Evolutionary conservation across 2,888 invertebrate genomes (phyloP).

Genomic region (Dermolepida albohirtum): DNA sequence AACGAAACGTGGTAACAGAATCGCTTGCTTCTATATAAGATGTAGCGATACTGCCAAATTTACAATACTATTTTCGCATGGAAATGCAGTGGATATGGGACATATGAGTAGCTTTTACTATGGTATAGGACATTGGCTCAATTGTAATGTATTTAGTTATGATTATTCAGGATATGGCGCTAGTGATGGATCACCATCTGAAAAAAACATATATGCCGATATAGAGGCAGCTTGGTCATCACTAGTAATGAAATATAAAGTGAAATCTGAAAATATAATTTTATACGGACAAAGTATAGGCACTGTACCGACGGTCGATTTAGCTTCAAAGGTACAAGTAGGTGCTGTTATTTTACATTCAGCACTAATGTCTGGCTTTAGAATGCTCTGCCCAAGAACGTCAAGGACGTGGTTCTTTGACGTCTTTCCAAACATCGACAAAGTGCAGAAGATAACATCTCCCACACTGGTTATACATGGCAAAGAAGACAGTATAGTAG

Average conservation of each 20-base stretch:
- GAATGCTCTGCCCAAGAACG: constrained; percentile 97
- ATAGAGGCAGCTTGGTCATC: constrained; percentile 98
- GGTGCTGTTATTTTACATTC: constrained; percentile 98
- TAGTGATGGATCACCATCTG: constrained; percentile 95
- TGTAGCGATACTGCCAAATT: constrained; percentile 92
- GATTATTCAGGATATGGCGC: constrained; percentile 96
- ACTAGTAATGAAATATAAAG: constrained; percentile 80
- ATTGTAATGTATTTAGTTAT: constrained; percentile 97
- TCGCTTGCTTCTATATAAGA: constrained; percentile 96
- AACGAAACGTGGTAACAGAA: constrained; percentile 93
- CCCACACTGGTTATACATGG: constrained; percentile 99
- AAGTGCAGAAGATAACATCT: constrained; percentile 96
- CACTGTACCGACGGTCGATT: constrained; percentile 97
- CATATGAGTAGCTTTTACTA: constrained; percentile 99
- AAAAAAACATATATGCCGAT: constrained; percentile 98
- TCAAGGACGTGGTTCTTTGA: constrained; percentile 99
- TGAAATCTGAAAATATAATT: constrained; percentile 96
- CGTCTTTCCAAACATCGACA: constrained; percentile 99
- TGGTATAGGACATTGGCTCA: constrained; percentile 93
- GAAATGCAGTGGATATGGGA: constrained; percentile 98
- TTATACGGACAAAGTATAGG: constrained; percentile 99
- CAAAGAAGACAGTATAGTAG: constrained; percentile 98
- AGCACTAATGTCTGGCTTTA: constrained; percentile 97
- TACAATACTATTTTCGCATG: constrained; percentile 97
- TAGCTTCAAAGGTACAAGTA: constrained; percentile 93